Conservation (phyloP, 92 coral and sea anemone species). For the Paramuricea clavata region DNA sequence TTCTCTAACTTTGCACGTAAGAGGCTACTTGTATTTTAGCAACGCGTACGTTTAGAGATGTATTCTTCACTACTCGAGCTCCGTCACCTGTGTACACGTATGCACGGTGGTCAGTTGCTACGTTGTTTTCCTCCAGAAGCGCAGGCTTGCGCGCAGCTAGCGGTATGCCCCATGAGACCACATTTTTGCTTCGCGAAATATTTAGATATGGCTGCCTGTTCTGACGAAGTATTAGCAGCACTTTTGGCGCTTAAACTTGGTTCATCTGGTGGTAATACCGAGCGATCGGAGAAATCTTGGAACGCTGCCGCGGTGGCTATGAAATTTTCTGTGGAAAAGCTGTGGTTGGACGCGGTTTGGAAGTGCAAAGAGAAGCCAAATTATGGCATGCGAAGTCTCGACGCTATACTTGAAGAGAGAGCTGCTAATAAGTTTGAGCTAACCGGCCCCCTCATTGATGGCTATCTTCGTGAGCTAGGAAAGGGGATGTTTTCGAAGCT, state of each 20-base stretch:
- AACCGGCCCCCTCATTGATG: constrained; percentile 55
- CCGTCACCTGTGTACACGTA: too few species aligned
- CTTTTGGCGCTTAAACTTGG: background rate
- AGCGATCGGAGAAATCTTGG: constrained; percentile 61
- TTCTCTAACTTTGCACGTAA: too few species aligned
- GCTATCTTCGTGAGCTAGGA: constrained; percentile 58
- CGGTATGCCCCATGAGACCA: background rate
- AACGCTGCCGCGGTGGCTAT: constrained; percentile 42
- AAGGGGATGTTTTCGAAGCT: constrained; percentile 22
- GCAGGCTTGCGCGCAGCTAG: background rate
- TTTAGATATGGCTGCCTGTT: background rate
- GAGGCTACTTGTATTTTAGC: too few species aligned
- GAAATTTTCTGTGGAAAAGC: constrained; percentile 48
- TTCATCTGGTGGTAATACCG: constrained; percentile 39
- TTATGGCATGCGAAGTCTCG: constrained; percentile 58
- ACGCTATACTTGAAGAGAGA: constrained; percentile 48
- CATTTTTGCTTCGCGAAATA: background rate
- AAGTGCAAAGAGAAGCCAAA: constrained; percentile 47
- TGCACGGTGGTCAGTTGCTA: background rate
- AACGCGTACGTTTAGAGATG: too few species aligned
- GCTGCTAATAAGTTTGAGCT: constrained; percentile 64
- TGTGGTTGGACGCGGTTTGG: constrained; percentile 46
- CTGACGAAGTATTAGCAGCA: background rate
- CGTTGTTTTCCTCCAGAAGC: background rate
- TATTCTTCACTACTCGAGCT: too few species aligned